A percentile compares a stretch with the other conserved stretches of the same genome.
Evolutionary conservation across 2,797 vertebrate genomes (phyloP).

Genomic region (Helostoma temminkii): DNA sequence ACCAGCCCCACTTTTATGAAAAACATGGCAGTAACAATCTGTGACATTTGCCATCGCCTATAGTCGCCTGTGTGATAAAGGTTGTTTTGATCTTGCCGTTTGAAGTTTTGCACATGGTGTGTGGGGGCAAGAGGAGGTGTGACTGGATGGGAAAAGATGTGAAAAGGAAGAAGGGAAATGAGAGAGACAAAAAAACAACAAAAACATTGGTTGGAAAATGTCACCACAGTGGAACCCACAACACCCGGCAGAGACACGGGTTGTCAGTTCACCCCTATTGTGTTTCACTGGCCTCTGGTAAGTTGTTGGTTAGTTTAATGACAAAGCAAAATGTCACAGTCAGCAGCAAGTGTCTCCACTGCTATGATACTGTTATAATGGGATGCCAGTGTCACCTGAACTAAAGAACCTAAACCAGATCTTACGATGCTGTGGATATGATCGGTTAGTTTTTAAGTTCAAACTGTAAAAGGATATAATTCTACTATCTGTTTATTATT

Average conservation of each 20-base stretch:
- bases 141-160: conserved; percentile 21
- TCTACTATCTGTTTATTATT: no score
- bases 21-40: conserved; percentile 42
- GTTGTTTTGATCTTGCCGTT: conserved; percentile 75
- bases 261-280: conserved; percentile 14
- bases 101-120: conserved; percentile 52
- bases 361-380: background rate
- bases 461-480: no score
- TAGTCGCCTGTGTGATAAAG: conserved; percentile 57
- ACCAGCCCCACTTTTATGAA: conserved; percentile 16
- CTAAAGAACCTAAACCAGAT: no score
- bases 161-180: conserved; percentile 21
- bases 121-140: conserved; percentile 16
- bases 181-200: conserved; percentile 39
- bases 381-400: no score
- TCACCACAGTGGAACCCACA: conserved; percentile 48
- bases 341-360: conserved; percentile 2
- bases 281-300: conserved; percentile 36
- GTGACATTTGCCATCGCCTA: conserved; percentile 60
- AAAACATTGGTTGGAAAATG: conserved; percentile 54
- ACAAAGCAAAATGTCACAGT: conserved; percentile 45
- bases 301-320: conserved; percentile 38
- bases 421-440: no score
- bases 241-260: conserved; percentile 15
- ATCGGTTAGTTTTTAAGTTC: no score